These are phyloP conservation scores for Platalea minor DNA, from an alignment of 2,797 vertebrate species.

Conservation along the genomic window DNA sequence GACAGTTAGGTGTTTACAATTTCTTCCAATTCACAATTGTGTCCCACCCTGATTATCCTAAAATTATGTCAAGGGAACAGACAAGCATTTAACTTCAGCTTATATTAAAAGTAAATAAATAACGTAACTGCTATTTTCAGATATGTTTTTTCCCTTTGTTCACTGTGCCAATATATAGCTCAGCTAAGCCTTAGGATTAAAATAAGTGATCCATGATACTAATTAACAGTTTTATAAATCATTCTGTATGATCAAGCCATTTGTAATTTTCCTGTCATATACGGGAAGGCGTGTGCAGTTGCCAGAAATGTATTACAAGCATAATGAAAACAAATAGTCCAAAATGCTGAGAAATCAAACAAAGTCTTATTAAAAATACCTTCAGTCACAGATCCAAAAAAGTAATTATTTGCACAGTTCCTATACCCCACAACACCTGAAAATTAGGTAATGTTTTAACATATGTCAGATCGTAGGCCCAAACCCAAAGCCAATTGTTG, in stretches of 20 bases:
- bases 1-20: not conserved
- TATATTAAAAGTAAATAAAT: conserved; percentile 19
- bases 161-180: conserved; percentile 22
- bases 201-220: conserved; percentile 22
- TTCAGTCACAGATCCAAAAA: conserved; percentile 14
- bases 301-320: conserved; percentile 46
- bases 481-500: conserved; percentile 36
- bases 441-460: conserved; percentile 64
- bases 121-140: conserved; percentile 4
- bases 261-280: conserved; percentile 25
- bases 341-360: conserved; percentile 46
- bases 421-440: conserved; percentile 41
- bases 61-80: not conserved
- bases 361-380: conserved; percentile 19
- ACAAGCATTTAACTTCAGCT: conserved; percentile 10
- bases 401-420: conserved; percentile 44
- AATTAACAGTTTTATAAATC: conserved; percentile 58
- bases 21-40: not conserved
- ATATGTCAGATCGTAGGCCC: conserved; percentile 22
- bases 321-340: conserved; percentile 13
- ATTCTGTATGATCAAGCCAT: not conserved
- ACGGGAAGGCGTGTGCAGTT: not conserved
- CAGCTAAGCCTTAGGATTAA: conserved; percentile 20
- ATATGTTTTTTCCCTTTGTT: conserved; percentile 13
- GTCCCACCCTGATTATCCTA: not conserved